Conservation (phyloP, 2,113 vertebrate genomes). For the Nipponia nippon region DNA sequence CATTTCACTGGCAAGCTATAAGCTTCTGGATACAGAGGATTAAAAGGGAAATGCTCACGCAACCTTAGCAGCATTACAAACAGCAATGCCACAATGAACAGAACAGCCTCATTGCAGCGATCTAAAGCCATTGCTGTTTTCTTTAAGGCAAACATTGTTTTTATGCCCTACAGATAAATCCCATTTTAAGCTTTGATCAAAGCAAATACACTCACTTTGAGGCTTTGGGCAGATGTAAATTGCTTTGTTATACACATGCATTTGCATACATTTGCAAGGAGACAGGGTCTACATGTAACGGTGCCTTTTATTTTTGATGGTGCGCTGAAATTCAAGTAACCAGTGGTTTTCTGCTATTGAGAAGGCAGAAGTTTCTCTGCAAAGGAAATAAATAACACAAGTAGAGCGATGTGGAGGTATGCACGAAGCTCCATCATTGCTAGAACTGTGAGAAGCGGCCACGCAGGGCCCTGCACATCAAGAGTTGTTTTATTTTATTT, state of each 20-base stretch:
- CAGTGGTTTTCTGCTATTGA: not conserved
- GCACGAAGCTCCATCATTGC: not conserved
- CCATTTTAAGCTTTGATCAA: slow-evolving; percentile 79
- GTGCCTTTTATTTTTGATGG: slow-evolving; percentile 31
- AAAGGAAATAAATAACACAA: not conserved
- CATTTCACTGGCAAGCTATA: not conserved
- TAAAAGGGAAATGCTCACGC: slow-evolving; percentile 23
- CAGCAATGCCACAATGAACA: slow-evolving; percentile 16
- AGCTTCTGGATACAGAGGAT: slow-evolving; percentile 37
- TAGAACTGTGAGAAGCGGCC: not conserved
- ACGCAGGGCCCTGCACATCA: not conserved
- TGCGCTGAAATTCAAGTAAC: slow-evolving; percentile 15
- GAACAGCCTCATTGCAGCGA: slow-evolving; percentile 22
- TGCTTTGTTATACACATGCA: slow-evolving; percentile 70
- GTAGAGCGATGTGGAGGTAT: not conserved
- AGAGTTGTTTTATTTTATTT: not conserved
- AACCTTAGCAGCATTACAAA: slow-evolving; percentile 36
- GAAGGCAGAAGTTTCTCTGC: not conserved
- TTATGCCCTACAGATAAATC: slow-evolving; percentile 74
- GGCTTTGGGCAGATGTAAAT: slow-evolving; percentile 74
- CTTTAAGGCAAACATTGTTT: slow-evolving; percentile 71
- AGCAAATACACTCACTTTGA: slow-evolving; percentile 74
- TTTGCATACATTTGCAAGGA: slow-evolving; percentile 79
- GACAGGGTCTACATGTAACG: slow-evolving; percentile 26
- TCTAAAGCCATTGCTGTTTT: slow-evolving; percentile 61